phyloP scores from a whole-genome alignment of 2,888 invertebrate genomes.

The Lithophane semibrunnea region DNA sequence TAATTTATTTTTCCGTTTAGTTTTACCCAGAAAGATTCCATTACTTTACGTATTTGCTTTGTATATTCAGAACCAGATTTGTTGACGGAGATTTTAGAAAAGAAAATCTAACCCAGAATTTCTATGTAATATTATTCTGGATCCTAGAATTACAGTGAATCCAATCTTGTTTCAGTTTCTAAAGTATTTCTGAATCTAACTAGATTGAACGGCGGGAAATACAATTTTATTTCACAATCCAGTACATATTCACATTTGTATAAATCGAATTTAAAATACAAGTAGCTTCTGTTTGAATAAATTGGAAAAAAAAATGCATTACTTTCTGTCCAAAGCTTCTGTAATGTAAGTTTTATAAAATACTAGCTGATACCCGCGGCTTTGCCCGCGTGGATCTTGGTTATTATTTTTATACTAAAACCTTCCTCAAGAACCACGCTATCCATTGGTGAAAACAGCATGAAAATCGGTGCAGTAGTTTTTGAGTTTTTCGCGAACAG shows the following conservation, averaged over 20 bases:
- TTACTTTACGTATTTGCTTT: slow-evolving; percentile 1
- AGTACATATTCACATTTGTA: neutral
- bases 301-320: neutral
- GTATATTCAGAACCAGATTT: neutral
- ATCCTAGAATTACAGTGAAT: slow-evolving; percentile 19
- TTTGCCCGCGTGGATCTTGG: too few relatives aligned
- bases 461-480: too few relatives aligned
- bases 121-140: slow-evolving; percentile 1
- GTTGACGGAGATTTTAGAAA: neutral
- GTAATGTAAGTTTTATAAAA: neutral
- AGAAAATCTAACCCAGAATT: slow-evolving; percentile 16
- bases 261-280: slow-evolving; percentile 11
- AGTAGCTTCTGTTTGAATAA: neutral
- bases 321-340: neutral
- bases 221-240: slow-evolving; percentile 6
- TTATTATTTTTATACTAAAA: too few relatives aligned
- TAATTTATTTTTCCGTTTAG: slow-evolving; percentile 6
- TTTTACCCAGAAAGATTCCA: neutral
- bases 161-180: slow-evolving; percentile 36
- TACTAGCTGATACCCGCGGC: too few relatives aligned
- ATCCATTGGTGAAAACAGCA: too few relatives aligned
- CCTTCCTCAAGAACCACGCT: too few relatives aligned
- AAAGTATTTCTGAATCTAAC: slow-evolving; percentile 25
- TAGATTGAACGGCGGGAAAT: slow-evolving; percentile 15
- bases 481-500: too few relatives aligned